Base-by-base conservation (phyloP, 1,140 invertebrate species). In the Coptotermes formosanus region DNA sequence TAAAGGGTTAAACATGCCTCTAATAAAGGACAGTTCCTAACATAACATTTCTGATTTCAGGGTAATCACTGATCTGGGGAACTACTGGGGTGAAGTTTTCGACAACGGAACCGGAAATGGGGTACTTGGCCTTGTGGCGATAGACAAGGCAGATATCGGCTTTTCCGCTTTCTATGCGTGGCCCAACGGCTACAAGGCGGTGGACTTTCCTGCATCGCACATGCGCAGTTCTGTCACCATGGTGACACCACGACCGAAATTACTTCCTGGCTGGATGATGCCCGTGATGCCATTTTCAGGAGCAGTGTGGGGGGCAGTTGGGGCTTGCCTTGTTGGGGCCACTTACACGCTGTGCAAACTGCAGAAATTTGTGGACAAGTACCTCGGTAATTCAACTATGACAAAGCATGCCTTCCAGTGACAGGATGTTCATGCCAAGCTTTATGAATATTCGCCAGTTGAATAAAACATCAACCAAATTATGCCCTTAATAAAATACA, bases 191-290 rank as follows among this genome's bases (percentile, higher is more conserved):
- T 75, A 30, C 14, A 75, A 59, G 25, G 45, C 30, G n/a, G 30
- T 59, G 83, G 83, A 84, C n/a, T 84, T 59, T 16, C 45, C 83
- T 9, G 30, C 43, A 23, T 30, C 83, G 16, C 52, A 84, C 83
- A 52, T 52, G 23, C 44, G 83, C 44, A 84, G 44, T 19, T 45
- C 83, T 25, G 83, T 84, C 1, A 84, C 83, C 16, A 52, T 45
- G 23, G 9, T 84, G 48, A 52, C 83, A 23, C 83, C 83, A 52
- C 19, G 48, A 32, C 83, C 83, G 25, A 45, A 52, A 25, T 45
- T 84, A 45, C 14, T 84, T 48, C 83, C 83, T 4, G 44, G 44
- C 23, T 84, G 52, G 23, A n/a, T 84, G 21, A 25, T 55, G 25
- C 83, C 83, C 19, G 30, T 84, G n/a, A 21, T 59, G 19, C 44